Conservation (phyloP, 2,113 vertebrate species). For the Hydrochoerus hydrochaeris region DNA sequence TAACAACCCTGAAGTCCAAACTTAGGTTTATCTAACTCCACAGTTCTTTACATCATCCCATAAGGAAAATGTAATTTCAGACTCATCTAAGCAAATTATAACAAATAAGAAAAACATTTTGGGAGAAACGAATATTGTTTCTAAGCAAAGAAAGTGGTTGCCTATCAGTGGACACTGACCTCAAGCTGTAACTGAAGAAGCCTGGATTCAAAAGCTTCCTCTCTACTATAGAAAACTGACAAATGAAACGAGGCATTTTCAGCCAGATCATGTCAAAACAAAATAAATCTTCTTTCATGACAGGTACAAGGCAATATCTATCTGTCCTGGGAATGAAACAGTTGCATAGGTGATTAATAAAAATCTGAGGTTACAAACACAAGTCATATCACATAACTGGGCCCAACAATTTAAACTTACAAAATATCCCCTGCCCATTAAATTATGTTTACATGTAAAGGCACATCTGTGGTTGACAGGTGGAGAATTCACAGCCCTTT, state of each 20-base stretch:
- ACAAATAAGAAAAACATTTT: not conserved
- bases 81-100: not conserved
- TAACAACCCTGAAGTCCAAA: not conserved
- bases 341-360: not conserved
- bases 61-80: conserved; percentile 20
- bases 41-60: not conserved
- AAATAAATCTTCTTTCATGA: not conserved
- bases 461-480: not conserved
- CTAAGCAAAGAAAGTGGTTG: not conserved
- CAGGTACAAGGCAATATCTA: not conserved
- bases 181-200: not conserved
- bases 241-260: not conserved
- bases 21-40: not conserved
- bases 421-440: not conserved
- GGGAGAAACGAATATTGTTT: not conserved
- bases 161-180: not conserved
- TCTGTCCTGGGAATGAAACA: not conserved
- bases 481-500: not conserved
- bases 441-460: not conserved
- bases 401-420: not conserved
- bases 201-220: not conserved
- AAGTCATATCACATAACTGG: not conserved
- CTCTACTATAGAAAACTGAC: not conserved
- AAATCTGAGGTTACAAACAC: conserved; percentile 3
- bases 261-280: not conserved